Evolutionary conservation across 2,888 invertebrate species (phyloP).

Genomic region (Parnassius orleans): DNA sequence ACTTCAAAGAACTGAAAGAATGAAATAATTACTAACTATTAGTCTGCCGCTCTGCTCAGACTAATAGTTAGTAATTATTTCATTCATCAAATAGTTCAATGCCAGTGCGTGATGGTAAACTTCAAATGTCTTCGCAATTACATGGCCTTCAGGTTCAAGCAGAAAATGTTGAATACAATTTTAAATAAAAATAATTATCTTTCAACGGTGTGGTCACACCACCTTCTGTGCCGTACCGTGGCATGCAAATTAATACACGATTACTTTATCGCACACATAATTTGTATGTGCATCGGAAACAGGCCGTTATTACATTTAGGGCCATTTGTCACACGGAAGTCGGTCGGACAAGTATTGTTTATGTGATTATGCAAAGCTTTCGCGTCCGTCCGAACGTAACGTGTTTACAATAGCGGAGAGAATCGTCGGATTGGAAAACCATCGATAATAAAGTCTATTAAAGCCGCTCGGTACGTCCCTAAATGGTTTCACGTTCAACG

Average conservation of each 20-base stretch:
- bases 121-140: no score
- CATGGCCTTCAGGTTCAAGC: no score
- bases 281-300: background rate
- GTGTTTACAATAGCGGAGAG: constrained; percentile 27
- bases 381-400: constrained; percentile 37
- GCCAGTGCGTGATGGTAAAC: no score
- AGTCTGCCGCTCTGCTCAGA: no score
- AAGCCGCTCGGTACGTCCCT: constrained; percentile 13
- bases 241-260: constrained; percentile 45
- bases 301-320: background rate
- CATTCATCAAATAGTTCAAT: no score
- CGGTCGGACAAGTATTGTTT: constrained; percentile 26
- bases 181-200: background rate
- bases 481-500: constrained; percentile 12
- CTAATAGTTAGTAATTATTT: no score
- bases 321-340: constrained; percentile 9
- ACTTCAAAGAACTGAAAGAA: no score
- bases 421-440: constrained; percentile 32
- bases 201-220: constrained; percentile 31
- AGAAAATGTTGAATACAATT: no score
- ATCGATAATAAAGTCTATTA: constrained; percentile 26
- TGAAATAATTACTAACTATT: no score
- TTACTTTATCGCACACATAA: constrained; percentile 19
- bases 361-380: constrained; percentile 34
- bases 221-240: constrained; percentile 33